Evolutionary conservation across 1,140 invertebrate genomes (phyloP).

Genomic region (Phymastichus coffea): DNA sequence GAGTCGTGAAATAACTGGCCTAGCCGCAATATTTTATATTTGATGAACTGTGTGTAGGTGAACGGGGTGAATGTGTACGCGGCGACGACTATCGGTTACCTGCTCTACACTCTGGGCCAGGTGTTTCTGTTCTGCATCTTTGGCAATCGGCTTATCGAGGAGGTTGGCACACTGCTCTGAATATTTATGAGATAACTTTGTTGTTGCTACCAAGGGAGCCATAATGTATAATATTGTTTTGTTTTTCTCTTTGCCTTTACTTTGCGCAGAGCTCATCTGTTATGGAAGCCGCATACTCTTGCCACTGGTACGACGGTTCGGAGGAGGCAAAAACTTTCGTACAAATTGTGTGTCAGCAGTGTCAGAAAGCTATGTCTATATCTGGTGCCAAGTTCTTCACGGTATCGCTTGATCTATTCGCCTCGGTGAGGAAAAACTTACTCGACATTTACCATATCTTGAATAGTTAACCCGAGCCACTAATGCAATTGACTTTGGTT

Average conservation of each 20-base stretch:
- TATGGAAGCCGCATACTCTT: slow-evolving; percentile 85
- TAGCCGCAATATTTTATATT: not conserved
- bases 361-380: slow-evolving; percentile 83
- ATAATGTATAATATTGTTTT: not conserved
- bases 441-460: not conserved
- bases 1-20: not conserved
- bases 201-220: no score
- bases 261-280: slow-evolving; percentile 75
- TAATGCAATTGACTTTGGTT: not conserved
- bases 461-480: no score
- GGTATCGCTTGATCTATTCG: slow-evolving; percentile 80
- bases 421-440: slow-evolving; percentile 64
- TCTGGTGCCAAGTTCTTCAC: slow-evolving; percentile 86
- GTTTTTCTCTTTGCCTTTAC: slow-evolving; percentile 14
- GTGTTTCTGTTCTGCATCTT: slow-evolving; percentile 85
- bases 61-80: slow-evolving; percentile 73
- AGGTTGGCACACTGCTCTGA: slow-evolving; percentile 59
- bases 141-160: slow-evolving; percentile 80
- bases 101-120: slow-evolving; percentile 76
- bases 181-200: not conserved
- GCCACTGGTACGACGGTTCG: slow-evolving; percentile 84
- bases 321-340: slow-evolving; percentile 87
- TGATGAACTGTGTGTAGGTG: slow-evolving; percentile 64
- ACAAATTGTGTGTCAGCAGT: slow-evolving; percentile 87
- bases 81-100: slow-evolving; percentile 73